phyloP scores from a whole-genome alignment of 2,797 vertebrate genomes.

The Pangasius sanitwongsei region DNA sequence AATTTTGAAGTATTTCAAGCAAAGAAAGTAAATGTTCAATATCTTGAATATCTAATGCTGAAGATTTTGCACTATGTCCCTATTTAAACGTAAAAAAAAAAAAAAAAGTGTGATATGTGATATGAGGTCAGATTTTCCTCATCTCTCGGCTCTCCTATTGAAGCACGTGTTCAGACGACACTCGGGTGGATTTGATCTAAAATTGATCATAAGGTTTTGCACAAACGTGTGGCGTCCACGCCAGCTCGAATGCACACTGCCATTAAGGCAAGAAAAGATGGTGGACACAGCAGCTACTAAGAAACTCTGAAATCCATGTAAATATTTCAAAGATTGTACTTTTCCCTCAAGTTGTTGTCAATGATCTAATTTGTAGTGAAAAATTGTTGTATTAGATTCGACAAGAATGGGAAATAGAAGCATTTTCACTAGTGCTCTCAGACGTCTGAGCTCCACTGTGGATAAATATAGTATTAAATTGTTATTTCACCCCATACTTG shows the following conservation, averaged over 20 bases:
- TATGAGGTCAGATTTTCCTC: not conserved
- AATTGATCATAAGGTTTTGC: too few species aligned
- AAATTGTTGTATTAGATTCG: not conserved
- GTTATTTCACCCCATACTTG: not conserved
- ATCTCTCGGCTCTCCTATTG: not conserved
- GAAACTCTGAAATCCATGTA: not conserved
- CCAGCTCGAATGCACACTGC: too few species aligned
- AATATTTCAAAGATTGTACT: not conserved
- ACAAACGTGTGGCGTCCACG: too few species aligned
- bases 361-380: not conserved
- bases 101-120: too few species aligned
- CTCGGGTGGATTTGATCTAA: not conserved
- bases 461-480: not conserved
- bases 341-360: not conserved
- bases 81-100: too few species aligned
- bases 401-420: not conserved
- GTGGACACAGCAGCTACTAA: not conserved
- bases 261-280: too few species aligned
- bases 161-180: not conserved
- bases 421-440: not conserved
- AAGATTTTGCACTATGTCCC: too few species aligned
- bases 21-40: too few species aligned
- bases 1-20: not conserved
- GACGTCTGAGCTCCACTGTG: not conserved
- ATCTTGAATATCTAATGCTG: not conserved